A percentile compares a stretch with the other conserved stretches of the same genome.
Evolutionary conservation across 2,888 invertebrate genomes (phyloP).

Genomic region (Poecilobothrus nobilitatus): DNA sequence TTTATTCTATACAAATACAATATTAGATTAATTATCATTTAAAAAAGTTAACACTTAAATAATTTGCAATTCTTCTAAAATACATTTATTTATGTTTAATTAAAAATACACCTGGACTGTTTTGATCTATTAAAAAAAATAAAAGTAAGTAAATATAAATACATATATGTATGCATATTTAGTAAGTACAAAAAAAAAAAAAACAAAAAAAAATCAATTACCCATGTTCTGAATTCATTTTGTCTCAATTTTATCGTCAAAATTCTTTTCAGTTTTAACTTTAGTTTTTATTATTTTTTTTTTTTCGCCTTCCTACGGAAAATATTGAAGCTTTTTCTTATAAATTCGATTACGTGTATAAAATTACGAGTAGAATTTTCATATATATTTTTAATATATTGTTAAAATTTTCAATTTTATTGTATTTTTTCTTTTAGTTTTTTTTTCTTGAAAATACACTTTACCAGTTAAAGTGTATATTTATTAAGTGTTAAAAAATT

Average conservation of each 20-base stretch:
- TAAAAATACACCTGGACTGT: too few relatives aligned
- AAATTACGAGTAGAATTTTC: slow-evolving; percentile 10
- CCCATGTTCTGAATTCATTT: slow-evolving; percentile 46
- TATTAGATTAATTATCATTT: too few relatives aligned
- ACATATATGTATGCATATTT: too few relatives aligned
- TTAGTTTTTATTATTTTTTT: slow-evolving; percentile 11
- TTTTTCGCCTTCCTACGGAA: slow-evolving; percentile 12
- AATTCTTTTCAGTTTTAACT: slow-evolving; percentile 16
- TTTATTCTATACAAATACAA: too few relatives aligned
- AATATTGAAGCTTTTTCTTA: slow-evolving; percentile 15
- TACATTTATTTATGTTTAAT: too few relatives aligned
- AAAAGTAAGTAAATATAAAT: too few relatives aligned
- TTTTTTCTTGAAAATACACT: too few relatives aligned
- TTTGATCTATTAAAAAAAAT: too few relatives aligned
- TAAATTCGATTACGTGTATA: slow-evolving; percentile 4
- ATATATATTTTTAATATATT: not conserved
- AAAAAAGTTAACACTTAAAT: too few relatives aligned
- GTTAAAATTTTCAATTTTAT: not conserved
- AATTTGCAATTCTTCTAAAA: too few relatives aligned
- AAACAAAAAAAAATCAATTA: slow-evolving; percentile 27
- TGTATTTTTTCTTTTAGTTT: too few relatives aligned
- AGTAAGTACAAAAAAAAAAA: too few relatives aligned
- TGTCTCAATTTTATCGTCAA: slow-evolving; percentile 26
- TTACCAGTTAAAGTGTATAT: not conserved
- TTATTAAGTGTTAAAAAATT: not conserved